Conservation (phyloP, 2,888 invertebrate species). For the Nomada flava region DNA sequence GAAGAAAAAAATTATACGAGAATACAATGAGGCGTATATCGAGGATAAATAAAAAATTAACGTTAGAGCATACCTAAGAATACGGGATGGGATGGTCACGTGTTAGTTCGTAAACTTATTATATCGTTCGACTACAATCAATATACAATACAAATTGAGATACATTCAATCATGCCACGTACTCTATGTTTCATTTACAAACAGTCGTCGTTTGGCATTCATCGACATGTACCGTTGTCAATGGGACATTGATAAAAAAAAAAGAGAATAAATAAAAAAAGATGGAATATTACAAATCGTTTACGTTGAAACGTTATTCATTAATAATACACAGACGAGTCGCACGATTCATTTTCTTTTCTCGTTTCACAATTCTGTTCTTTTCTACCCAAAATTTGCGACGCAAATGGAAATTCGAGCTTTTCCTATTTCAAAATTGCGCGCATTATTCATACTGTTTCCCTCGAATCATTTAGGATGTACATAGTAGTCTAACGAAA, state of each 20-base stretch:
- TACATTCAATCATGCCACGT: constrained; percentile 27
- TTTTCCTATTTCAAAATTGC: no score
- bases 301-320: not conserved
- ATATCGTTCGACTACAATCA: constrained; percentile 19
- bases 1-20: constrained; percentile 1
- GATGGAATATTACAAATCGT: no score
- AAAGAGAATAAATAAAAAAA: constrained; percentile 3
- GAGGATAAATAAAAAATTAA: constrained; percentile 9
- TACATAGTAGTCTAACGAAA: constrained; percentile 9
- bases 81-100: constrained; percentile 37
- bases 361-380: not conserved
- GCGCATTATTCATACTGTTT: no score
- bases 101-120: constrained; percentile 38
- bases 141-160: constrained; percentile 35
- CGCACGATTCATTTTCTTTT: constrained; percentile 1
- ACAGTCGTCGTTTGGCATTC: constrained; percentile 28
- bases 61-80: not conserved
- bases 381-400: not conserved
- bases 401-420: no score
- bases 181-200: constrained; percentile 20
- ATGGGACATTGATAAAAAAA: not conserved
- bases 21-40: constrained; percentile 21
- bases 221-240: constrained; percentile 16
- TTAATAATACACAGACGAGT: not conserved
- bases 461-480: not conserved